Evolutionary conservation across 2,797 vertebrate species (phyloP).

Genomic region (Nasua narica): DNA sequence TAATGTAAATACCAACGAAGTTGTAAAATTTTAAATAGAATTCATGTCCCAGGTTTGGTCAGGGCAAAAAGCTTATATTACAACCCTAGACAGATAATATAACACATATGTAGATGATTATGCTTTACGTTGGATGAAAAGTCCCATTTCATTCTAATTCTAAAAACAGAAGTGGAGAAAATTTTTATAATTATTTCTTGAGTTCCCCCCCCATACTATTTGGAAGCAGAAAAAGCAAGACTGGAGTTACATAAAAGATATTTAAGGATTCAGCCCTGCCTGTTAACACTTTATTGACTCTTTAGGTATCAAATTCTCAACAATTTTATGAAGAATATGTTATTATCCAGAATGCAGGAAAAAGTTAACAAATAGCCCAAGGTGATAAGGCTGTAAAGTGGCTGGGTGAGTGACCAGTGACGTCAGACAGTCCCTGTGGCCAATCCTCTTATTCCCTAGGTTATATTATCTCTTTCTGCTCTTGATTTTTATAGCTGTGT

Average conservation of each 20-base stretch:
- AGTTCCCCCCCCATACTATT: neutral
- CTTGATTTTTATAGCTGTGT: neutral
- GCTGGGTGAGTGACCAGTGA: rapidly evolving
- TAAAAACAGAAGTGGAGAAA: conserved; percentile 52
- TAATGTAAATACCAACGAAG: conserved; percentile 66
- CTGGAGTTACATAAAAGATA: conserved; percentile 55
- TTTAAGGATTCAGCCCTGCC: neutral
- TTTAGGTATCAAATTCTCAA: neutral
- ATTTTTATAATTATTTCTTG: conserved; percentile 59
- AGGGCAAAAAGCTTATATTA: conserved; percentile 48
- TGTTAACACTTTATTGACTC: conserved; percentile 31
- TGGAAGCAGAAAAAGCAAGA: conserved; percentile 51
- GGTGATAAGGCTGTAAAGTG: neutral
- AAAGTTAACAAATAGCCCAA: neutral
- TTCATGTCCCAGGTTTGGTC: conserved; percentile 32
- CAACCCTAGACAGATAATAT: conserved; percentile 56
- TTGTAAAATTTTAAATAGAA: conserved; percentile 73
- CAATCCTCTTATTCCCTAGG: neutral
- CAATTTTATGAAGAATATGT: neutral
- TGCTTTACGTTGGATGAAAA: conserved; percentile 51
- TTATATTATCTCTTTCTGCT: neutral
- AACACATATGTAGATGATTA: conserved; percentile 58
- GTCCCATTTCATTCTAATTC: conserved; percentile 58
- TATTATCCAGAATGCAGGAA: neutral
- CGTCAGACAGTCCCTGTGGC: neutral